phyloP scores from a whole-genome alignment of 2,113 vertebrate genomes.

The Poicephalus gulielmi region DNA sequence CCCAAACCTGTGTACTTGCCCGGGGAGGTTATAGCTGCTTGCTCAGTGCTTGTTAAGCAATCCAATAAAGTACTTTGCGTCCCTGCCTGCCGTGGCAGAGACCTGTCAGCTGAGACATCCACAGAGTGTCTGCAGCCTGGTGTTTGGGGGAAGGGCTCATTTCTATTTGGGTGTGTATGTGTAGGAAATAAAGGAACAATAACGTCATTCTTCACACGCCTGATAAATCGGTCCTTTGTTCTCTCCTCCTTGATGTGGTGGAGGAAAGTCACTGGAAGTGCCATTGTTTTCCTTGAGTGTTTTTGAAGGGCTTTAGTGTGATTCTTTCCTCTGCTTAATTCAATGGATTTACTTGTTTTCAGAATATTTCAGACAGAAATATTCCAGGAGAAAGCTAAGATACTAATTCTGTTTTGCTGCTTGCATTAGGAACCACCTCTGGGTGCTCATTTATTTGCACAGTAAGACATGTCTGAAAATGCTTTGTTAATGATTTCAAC shows the following conservation, averaged over 20 bases:
- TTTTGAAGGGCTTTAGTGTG: conserved; percentile 1
- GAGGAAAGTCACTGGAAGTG: conserved; percentile 25
- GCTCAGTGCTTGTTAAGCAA: not conserved
- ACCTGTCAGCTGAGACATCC: not conserved
- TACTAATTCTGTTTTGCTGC: not conserved
- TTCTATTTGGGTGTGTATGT: not conserved
- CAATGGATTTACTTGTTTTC: not conserved
- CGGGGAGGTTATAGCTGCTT: not conserved
- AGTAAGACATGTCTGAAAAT: not conserved
- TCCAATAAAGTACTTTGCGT: not conserved
- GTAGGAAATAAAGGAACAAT: conserved; percentile 44
- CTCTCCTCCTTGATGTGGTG: not conserved
- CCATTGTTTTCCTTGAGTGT: conserved; percentile 17
- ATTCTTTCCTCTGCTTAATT: not conserved
- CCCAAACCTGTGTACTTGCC: fast-evolving
- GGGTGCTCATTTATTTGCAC: not conserved
- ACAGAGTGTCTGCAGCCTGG: not conserved
- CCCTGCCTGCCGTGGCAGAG: not conserved
- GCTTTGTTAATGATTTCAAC: not conserved
- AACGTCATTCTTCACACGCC: not conserved
- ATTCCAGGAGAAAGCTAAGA: not conserved
- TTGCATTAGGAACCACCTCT: not conserved
- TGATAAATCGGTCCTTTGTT: not conserved
- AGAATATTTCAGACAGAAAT: not conserved
- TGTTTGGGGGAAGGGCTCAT: not conserved